Evolutionary conservation across 2,113 vertebrate species (phyloP).

Genomic region (Tenebrosternarchus preto): DNA sequence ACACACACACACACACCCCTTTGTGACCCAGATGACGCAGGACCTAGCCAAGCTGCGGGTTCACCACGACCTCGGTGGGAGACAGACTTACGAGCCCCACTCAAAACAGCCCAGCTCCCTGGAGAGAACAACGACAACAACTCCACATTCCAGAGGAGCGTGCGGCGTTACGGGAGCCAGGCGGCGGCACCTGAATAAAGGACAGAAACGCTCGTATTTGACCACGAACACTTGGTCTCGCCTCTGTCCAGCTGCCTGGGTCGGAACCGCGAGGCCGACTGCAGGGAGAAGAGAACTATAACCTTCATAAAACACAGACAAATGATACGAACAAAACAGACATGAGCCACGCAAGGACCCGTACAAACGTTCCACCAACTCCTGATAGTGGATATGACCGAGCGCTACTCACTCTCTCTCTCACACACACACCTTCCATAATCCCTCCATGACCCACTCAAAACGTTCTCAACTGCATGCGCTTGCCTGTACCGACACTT

Average conservation of each 20-base stretch:
- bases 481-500: neutral
- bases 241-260: neutral
- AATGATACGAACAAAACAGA: neutral
- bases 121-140: constrained; percentile 1
- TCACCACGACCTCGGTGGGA: neutral
- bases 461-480: neutral
- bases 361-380: neutral
- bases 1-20: neutral
- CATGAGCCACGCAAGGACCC: neutral
- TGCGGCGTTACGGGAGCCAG: neutral
- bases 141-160: no score
- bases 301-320: neutral
- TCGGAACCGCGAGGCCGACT: neutral
- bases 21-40: neutral
- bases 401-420: neutral
- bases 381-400: neutral
- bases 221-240: neutral
- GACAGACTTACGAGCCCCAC: neutral
- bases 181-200: neutral
- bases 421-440: neutral
- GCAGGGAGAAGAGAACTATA: neutral
- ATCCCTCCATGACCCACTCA: neutral
- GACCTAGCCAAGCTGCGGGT: neutral
- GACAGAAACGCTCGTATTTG: neutral
- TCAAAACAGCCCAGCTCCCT: neutral